Conservation (phyloP, 1,140 invertebrate genomes). For the Drosophila nigrodunni region DNA sequence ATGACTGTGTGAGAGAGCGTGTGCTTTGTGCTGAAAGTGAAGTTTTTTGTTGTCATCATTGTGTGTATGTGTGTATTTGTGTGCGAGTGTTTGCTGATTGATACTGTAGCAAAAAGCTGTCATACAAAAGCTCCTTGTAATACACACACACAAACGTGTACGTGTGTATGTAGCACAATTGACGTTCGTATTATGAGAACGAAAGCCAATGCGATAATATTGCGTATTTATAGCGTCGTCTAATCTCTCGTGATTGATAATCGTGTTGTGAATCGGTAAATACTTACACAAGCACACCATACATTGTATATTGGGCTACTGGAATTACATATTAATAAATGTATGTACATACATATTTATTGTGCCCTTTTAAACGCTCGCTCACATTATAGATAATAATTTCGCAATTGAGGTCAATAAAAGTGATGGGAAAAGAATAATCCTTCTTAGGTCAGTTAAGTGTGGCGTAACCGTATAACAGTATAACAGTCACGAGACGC, state of each 20-base stretch:
- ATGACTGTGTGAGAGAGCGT: not conserved
- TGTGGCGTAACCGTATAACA: too few relatives aligned
- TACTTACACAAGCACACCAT: not conserved
- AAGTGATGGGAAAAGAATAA: not conserved
- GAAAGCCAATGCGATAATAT: slow-evolving; percentile 56
- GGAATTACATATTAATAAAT: slow-evolving; percentile 10
- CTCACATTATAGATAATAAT: slow-evolving; percentile 13
- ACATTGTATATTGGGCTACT: not conserved
- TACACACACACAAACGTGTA: slow-evolving; percentile 30
- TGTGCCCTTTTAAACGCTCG: slow-evolving; percentile 22
- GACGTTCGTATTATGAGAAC: slow-evolving; percentile 42
- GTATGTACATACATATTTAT: not conserved
- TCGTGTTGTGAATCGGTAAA: slow-evolving; percentile 50
- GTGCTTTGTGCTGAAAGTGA: slow-evolving; percentile 35
- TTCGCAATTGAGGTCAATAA: slow-evolving; percentile 9
- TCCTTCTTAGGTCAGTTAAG: not conserved
- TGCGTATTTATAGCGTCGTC: slow-evolving; percentile 73
- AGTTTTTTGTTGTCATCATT: slow-evolving; percentile 49
- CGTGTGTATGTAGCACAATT: slow-evolving; percentile 20
- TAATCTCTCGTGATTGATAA: slow-evolving; percentile 77
- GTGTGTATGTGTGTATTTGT: slow-evolving; percentile 4
- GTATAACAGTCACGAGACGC: not conserved
- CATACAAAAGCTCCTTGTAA: slow-evolving; percentile 61
- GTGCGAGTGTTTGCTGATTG: slow-evolving; percentile 3
- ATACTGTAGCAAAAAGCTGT: slow-evolving; percentile 11